These are phyloP conservation scores for Callyntrura sp. DNA, from an alignment of 2,888 invertebrate species.

Conservation along the genomic window DNA sequence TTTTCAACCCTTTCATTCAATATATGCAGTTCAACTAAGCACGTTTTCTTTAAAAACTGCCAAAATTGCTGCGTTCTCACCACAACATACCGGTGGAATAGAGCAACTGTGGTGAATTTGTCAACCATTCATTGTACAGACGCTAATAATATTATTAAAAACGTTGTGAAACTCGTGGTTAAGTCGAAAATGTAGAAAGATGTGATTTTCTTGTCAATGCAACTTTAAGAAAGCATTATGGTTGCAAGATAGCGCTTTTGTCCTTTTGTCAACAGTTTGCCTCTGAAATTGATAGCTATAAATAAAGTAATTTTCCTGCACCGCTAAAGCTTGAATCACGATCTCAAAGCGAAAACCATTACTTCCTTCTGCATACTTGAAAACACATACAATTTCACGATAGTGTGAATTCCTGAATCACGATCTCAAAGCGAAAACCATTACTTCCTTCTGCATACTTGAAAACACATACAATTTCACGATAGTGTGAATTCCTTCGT, in stretches of 20 bases:
- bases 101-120: no score
- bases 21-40: background rate
- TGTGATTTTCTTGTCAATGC: no score
- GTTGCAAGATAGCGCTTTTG: background rate
- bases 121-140: background rate
- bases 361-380: background rate
- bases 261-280: background rate
- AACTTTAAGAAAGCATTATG: conserved; percentile 5
- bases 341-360: background rate
- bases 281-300: background rate
- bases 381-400: no score
- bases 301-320: conserved; percentile 14
- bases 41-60: background rate
- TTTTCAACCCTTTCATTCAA: background rate
- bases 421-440: background rate
- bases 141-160: conserved; percentile 6
- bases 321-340: conserved; percentile 4
- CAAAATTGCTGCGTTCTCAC: background rate
- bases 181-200: no score
- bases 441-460: background rate
- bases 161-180: conserved; percentile 22
- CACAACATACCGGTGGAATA: background rate
- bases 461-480: no score
- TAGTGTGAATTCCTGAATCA: no score
- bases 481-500: no score